Base-by-base conservation (phyloP, 2,888 invertebrate genomes). In the Notodonta dromedarius region DNA sequence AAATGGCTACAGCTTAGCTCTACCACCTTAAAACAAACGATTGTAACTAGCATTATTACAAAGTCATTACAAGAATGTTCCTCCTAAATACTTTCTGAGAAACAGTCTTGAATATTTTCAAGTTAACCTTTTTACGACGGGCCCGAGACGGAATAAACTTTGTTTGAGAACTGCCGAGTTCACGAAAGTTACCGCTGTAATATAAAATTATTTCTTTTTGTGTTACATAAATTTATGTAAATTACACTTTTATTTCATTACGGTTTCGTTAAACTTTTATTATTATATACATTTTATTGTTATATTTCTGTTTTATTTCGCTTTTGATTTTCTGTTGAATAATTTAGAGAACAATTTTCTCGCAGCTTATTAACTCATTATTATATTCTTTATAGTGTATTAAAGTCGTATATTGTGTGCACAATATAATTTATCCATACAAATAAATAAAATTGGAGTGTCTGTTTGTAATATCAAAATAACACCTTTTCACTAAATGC, bases 211-310 rank as follows among this genome's bases (percentile, higher is more conserved):
- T 53, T 53, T 35, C 52, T 35, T 32, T 53, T 53, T 11, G 52
- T 53, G 7, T 53, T 35, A 48, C 42, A 9, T 42, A 53, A 53
- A 53, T 53, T 53, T 53, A 53, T 53, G 52, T 35, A 53, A 53
- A 53, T 53, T 35, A 35, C 52, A 35, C 11, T 32, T 32, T 52
- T 52, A 52, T 32, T 52, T 32, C 32, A 32, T 52, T 52, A 32
- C 52, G n/a, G 32, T 32, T 13, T 4, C 32, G 52, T 52, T 13
- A 52, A 52, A 32, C 8, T 52, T 52, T 35, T 32, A 16, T 12
- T 5, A 32, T 52, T 52, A 13, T 32, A 52, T 32, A 32, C 5
- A 13, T 32, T 16, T 24, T 14, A n/a, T 14, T 14, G n/a, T n/a
- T 48, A 6, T 48, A 7, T n/a, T 48, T 48, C 11, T 48, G 14